These are phyloP conservation scores for Amblyraja radiata DNA, from an alignment of 2,797 vertebrate genomes.

Conservation along the genomic window DNA sequence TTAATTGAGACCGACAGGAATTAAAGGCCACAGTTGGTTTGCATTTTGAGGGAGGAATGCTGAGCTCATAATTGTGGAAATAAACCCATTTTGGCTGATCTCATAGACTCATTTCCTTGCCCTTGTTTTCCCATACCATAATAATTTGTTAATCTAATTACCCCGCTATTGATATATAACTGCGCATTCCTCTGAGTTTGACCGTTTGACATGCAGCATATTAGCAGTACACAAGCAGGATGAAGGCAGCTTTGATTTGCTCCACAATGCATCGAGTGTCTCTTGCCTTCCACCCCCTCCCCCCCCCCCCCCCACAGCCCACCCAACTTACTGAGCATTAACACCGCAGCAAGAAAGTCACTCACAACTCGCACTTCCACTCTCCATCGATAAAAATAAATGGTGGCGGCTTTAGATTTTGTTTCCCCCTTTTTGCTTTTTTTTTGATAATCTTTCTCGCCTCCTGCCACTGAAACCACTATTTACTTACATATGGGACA, in stretches of 20 bases:
- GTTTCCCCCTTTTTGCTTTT: not conserved
- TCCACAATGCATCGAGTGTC: not conserved
- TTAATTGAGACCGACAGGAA: not conserved
- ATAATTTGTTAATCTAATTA: constrained; percentile 30
- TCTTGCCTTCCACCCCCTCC: not conserved
- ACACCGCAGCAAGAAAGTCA: not conserved
- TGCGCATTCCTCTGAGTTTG: not conserved
- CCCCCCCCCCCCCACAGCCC: not conserved
- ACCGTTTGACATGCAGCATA: not conserved
- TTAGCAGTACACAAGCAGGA: not conserved
- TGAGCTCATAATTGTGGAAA: not conserved
- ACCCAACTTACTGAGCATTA: not conserved
- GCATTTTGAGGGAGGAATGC: not conserved
- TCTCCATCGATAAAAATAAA: not conserved
- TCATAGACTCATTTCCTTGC: not conserved
- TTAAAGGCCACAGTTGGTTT: not conserved
- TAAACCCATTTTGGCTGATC: not conserved
- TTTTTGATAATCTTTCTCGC: not conserved
- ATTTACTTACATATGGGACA: no score
- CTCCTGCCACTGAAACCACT: no score
- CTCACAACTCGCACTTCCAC: not conserved
- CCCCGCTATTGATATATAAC: not conserved
- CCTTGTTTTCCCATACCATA: not conserved
- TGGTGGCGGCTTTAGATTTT: not conserved
- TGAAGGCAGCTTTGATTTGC: not conserved